These are phyloP conservation scores for Hemaris fuciformis DNA, from an alignment of 2,888 invertebrate genomes.

Conservation along the genomic window DNA sequence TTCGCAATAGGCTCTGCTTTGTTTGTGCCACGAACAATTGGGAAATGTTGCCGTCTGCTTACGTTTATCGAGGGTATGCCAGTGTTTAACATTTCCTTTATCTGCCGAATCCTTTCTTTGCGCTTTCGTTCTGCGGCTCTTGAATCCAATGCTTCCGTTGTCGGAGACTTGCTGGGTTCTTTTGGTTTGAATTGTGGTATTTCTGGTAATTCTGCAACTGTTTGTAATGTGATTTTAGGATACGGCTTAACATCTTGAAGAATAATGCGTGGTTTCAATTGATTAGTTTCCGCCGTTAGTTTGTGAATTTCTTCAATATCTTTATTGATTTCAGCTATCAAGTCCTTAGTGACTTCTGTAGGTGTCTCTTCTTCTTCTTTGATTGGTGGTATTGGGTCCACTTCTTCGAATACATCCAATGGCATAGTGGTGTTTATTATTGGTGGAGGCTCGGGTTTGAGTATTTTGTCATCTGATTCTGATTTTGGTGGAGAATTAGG, in stretches of 20 bases:
- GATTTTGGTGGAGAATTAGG: slow-evolving; percentile 76
- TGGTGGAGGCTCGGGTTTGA: slow-evolving; percentile 50
- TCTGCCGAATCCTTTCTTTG: slow-evolving; percentile 84
- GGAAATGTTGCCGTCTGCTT: slow-evolving; percentile 80
- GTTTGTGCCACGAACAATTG: slow-evolving; percentile 85
- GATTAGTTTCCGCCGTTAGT: slow-evolving; percentile 72
- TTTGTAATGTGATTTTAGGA: slow-evolving; percentile 82
- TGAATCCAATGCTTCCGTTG: slow-evolving; percentile 66
- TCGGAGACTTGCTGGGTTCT: slow-evolving; percentile 51
- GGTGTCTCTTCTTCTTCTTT: slow-evolving; percentile 71
- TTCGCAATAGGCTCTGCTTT: slow-evolving; percentile 84
- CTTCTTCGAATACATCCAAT: slow-evolving; percentile 65
- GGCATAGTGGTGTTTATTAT: slow-evolving; percentile 56
- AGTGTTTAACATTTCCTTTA: slow-evolving; percentile 86
- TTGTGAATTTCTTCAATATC: slow-evolving; percentile 78
- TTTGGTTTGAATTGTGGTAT: slow-evolving; percentile 81
- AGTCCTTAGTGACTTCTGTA: slow-evolving; percentile 61
- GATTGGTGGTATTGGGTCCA: slow-evolving; percentile 70
- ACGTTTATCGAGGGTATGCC: slow-evolving; percentile 84
- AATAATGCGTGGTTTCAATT: slow-evolving; percentile 63
- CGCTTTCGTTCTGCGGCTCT: slow-evolving; percentile 78
- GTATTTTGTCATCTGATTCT: slow-evolving; percentile 61
- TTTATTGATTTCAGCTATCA: slow-evolving; percentile 71
- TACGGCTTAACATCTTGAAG: slow-evolving; percentile 76
- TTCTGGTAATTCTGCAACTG: slow-evolving; percentile 82